Conservation (phyloP, 2,797 vertebrate species). For the Muscicapa comitata region DNA sequence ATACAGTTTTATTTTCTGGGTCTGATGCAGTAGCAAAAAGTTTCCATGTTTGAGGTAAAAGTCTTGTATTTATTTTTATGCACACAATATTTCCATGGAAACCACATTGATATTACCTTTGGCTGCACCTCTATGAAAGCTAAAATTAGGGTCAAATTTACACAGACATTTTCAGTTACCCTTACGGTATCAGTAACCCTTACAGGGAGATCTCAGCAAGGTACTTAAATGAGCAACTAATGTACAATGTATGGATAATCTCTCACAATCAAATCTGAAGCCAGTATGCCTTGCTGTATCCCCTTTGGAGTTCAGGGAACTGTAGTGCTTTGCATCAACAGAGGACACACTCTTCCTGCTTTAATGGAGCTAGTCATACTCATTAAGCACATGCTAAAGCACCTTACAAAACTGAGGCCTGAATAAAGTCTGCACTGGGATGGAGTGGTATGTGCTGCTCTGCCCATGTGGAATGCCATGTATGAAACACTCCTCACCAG, state of each 20-base stretch:
- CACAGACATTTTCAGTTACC: slow-evolving; percentile 16
- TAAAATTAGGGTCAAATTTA: slow-evolving; percentile 15
- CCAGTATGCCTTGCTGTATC: background rate
- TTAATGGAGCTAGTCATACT: background rate
- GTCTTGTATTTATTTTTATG: background rate
- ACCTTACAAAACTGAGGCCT: background rate
- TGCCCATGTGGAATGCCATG: background rate
- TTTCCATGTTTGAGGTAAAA: background rate
- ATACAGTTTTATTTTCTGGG: background rate
- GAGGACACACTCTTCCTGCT: background rate
- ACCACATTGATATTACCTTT: background rate
- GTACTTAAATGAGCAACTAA: background rate
- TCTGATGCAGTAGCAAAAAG: background rate
- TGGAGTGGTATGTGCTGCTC: background rate
- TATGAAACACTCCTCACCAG: background rate
- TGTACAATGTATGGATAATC: background rate
- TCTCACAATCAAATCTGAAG: background rate
- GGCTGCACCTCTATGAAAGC: background rate
- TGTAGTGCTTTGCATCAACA: background rate
- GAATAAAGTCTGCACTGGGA: background rate
- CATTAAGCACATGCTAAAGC: background rate
- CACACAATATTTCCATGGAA: background rate
- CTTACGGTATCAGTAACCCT: background rate
- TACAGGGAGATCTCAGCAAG: background rate
- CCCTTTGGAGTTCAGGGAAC: background rate